Base-by-base conservation (phyloP, 2,797 vertebrate species). In the Acanthurus tractus region DNA sequence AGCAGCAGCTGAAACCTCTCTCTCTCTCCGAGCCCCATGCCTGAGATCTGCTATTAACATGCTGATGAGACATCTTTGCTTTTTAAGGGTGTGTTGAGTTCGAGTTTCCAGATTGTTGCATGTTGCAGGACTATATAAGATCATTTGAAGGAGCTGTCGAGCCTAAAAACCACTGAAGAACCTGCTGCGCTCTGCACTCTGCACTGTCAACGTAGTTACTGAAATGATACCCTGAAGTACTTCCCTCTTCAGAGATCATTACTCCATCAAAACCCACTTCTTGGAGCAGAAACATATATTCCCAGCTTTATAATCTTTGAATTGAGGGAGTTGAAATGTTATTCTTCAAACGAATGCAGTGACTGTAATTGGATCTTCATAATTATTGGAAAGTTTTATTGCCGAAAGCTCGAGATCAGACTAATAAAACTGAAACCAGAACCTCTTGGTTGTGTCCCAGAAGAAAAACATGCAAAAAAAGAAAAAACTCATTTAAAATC, bases 11-110 rank as follows among this genome's bases (percentile, higher is more conserved):
- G 20, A 63, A 66, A 57, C 25, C 18, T 17, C 29, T 46, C 25
- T 46, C 25, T n/a, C 36, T 40, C 46, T 76, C 7, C 8, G 2
- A 70, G 42, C 61, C 36, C 20, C 18, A 20, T n/a, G 48, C 5
- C 50, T 66, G 17, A 52, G 63, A 34, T 56, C 50, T 67, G 74
- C 63, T 75, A 59, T 77, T 79, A 18, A 44, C 48, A 55, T 40
- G 53, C 65, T 74, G 70, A 68, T 85, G 42, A 63, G 67, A 79
- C 22, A 10, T 20, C 36, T 74, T 63, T 48, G 12, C 11, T 52
- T 13, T 70, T 68, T 38, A 14, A 62, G 11, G 22, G 17, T 53
- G 34, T 42, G 44, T 66, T 50, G 67, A 54, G 52, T 61, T 22
- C 9, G 12, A 0, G 20, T 64, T 71, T 25, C 6, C 45, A 69